phyloP scores from a whole-genome alignment of 2,888 invertebrate species.

The Petrolisthes manimaculis region DNA sequence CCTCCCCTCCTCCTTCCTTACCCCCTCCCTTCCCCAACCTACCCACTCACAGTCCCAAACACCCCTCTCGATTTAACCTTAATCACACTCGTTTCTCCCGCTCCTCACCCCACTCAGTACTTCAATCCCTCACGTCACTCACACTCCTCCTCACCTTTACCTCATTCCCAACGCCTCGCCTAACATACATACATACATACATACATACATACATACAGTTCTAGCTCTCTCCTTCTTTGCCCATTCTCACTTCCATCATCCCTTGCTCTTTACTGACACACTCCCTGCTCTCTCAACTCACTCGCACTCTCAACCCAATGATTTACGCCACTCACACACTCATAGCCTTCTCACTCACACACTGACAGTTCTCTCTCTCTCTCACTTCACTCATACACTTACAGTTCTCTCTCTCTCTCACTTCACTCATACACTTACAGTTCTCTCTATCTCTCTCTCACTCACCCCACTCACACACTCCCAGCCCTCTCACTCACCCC shows the following conservation, averaged over 20 bases:
- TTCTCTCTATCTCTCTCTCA: slow-evolving; percentile 4
- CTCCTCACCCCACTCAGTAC: slow-evolving; percentile 8
- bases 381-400: not conserved
- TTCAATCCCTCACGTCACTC: not conserved
- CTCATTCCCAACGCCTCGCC: not conserved
- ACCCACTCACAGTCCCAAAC: not conserved
- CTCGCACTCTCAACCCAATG: not conserved
- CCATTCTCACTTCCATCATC: not conserved
- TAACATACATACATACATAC: not conserved
- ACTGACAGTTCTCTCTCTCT: not conserved
- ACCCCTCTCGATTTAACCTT: not conserved
- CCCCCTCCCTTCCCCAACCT: not conserved
- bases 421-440: not conserved
- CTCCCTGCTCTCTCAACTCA: not conserved
- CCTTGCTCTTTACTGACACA: not conserved
- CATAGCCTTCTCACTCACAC: not conserved
- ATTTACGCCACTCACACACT: not conserved
- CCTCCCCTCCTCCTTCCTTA: not conserved
- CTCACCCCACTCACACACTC: not conserved
- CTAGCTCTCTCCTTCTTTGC: not conserved
- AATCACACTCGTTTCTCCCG: not conserved
- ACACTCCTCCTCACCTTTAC: not conserved
- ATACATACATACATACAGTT: not conserved
- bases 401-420: not conserved
- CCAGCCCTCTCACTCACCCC: not conserved